Evolutionary conservation across 1,140 invertebrate genomes (phyloP), one percentile per base, ranked within the genome.

Genomic region (Agrypnia vestita): DNA sequence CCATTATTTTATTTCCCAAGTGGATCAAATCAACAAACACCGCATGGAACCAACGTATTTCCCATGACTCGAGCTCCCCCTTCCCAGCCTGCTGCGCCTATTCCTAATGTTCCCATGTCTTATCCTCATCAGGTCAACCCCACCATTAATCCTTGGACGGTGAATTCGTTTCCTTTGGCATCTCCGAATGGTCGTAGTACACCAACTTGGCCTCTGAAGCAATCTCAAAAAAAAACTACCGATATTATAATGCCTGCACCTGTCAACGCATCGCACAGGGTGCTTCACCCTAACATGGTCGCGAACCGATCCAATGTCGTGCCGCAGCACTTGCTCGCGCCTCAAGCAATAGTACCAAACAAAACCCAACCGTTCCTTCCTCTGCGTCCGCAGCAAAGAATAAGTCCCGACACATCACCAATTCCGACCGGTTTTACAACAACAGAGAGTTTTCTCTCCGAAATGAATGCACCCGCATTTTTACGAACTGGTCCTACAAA

Each of bases 41-140:
- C 85, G 35, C 86, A 86, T 77, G 85, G 44, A 49, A 49, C 71
- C 15, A 79, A 74, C 46, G 67, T 80, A 0, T 82, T 80, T 51
- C 74, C 80, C 11, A 62, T 82, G 35, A 55, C n/a, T 15, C 64
- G 78, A 51, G 69, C 78, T 15, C 80, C 80, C 6, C 77, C 76
- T 25, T 56, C 62, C 13, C 82, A 80, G 59, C 76, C 76, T 0
- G 61, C 76, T 15, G 76, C 78, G 6, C 69, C 80, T 8, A 35
- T 81, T 71, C 44, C 82, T 15, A 80, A 81, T 73, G 77, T 79
- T 73, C 79, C 85, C 12, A 84, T 84, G 61, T 82, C 78, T 10
- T 78, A 67, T 74, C 75, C 59, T 12, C 82, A 80, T 21, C 79
- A 78, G 44, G 76, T 61, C 12, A 83, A 80, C 47, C 21, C 78